Percentiles rank a stretch among this genome's conserved stretches.
These are phyloP conservation scores for Rattus norvegicus DNA, from an alignment of 2,113 vertebrate species.

Conservation along the genomic window GRCr8 NC_086020.1:191373001-191373500, in stretches of 20 bases:
- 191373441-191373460: not conserved
- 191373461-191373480: not conserved
- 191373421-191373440: not conserved
- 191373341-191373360: not conserved
- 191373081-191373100: too few species aligned
- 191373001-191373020: not conserved
- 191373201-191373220: not conserved
- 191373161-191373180: not conserved
- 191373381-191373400: not conserved
- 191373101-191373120: not conserved
- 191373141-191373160: not conserved
- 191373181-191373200: not conserved
- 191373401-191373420: constrained; percentile 3
- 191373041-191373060: not conserved
- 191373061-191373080: not conserved
- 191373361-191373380: constrained; percentile 28
- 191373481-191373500: not conserved
- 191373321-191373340: not conserved
- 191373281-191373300: constrained; percentile 25
- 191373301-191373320: not conserved
- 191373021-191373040: not conserved
- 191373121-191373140: not conserved
- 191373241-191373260: not conserved
- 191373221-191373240: too few species aligned
- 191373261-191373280: not conserved